phyloP scores from a whole-genome alignment of 2,888 invertebrate genomes.

The Hirudinaria manillensis region DNA sequence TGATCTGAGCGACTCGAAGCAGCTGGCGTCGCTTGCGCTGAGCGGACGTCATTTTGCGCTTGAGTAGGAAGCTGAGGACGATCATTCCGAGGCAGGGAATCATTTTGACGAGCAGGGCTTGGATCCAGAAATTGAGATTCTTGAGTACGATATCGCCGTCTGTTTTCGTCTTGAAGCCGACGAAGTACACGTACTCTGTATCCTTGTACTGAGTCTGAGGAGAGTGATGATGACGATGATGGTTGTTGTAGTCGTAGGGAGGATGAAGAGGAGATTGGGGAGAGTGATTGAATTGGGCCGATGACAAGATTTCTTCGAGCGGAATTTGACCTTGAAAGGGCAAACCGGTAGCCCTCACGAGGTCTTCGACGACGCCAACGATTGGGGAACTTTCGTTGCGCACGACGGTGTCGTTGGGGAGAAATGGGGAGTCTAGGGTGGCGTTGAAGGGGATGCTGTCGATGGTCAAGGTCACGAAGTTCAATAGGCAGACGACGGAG shows the following conservation, averaged over 20 bases:
- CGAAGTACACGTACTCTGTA: conserved; percentile 6
- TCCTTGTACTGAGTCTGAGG: neutral
- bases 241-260: neutral
- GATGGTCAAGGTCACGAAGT: conserved; percentile 28
- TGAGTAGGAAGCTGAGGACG: conserved; percentile 58
- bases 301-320: neutral
- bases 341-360: neutral
- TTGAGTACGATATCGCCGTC: conserved; percentile 44
- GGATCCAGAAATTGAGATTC: conserved; percentile 78
- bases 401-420: too few species aligned
- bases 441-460: neutral
- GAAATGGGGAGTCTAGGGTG: neutral
- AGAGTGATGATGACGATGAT: conserved; percentile 17
- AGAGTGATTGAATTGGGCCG: neutral
- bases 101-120: conserved; percentile 83
- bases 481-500: conserved; percentile 21
- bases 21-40: conserved; percentile 48
- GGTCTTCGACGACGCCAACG: neutral
- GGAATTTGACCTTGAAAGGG: neutral
- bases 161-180: conserved; percentile 57
- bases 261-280: neutral
- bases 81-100: conserved; percentile 83
- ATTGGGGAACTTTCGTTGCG: too few species aligned
- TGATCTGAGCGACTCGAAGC: conserved; percentile 22
- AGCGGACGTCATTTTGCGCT: conserved; percentile 53